Conservation (phyloP, 2,113 vertebrate species). For the Murina feae region DNA sequence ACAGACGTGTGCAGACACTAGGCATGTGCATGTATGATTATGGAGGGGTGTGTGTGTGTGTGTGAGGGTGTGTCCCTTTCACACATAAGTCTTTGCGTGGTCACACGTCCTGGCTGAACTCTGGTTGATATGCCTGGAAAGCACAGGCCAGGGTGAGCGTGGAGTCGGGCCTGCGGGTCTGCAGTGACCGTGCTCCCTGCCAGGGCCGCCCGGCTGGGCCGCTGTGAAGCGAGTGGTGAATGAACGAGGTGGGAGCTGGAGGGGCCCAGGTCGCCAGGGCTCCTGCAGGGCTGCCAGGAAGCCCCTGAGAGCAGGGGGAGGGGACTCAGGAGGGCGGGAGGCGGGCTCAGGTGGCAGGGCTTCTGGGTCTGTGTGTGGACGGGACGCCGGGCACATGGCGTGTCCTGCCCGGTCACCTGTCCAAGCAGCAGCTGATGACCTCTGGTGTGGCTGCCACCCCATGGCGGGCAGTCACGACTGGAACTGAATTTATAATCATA, state of each 20-base stretch:
- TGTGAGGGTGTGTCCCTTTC: not conserved
- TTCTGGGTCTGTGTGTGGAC: not conserved
- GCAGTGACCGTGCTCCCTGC: no score
- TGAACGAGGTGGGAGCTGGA: accelerated
- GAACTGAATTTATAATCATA: not conserved
- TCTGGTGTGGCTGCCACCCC: accelerated
- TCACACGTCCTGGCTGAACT: not conserved
- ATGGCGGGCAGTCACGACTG: no score
- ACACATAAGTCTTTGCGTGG: not conserved
- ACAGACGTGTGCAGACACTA: not conserved
- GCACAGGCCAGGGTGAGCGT: not conserved
- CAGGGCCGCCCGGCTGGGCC: not conserved
- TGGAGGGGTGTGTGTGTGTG: no score
- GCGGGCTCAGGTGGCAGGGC: accelerated
- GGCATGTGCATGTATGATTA: not conserved
- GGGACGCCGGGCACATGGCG: accelerated
- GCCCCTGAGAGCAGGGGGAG: accelerated
- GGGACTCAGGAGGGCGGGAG: no score
- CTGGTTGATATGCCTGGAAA: not conserved
- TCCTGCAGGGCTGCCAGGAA: not conserved
- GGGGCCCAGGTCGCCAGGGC: not conserved
- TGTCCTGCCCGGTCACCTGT: not conserved
- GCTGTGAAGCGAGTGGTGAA: not conserved
- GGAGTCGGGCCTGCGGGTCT: no score
- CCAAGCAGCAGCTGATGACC: not conserved